Base-by-base conservation (phyloP, 1,140 invertebrate genomes). In the Mercenaria mercenaria region DNA sequence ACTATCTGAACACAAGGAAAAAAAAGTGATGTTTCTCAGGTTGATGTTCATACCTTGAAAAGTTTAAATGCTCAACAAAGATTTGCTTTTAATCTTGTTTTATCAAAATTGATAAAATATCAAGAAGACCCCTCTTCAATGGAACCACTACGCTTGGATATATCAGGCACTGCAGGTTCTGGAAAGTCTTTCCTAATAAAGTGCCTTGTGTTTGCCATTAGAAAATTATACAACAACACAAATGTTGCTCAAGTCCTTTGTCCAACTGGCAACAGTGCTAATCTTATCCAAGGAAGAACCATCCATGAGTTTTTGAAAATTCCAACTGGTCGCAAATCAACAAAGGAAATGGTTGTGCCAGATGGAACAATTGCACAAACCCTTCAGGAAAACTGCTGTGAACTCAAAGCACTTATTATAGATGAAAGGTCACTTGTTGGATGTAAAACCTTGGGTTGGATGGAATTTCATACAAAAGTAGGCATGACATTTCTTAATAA, bases 391-490 rank as follows among this genome's bases (percentile, higher is more conserved):
- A 84, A 84, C 39, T 74, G 67, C 26, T 8, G 59, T 37, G 26
- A 34, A 10, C 15, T 84, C 61, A 23, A 41, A 32, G 89, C 61
- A 15, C n/a, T 88, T 39, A 26, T 91, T 39, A 77, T 91, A 20
- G 74, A 91, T 79, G 90, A 88, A 67, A 72, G 79, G 52, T 91
- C 90, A 11, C 41, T 88, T 1, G 84, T 88, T 83, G 80, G 86
- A n/a, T 61, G 34, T 61, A 84, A 43, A 76, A 91, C 69, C 6
- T 47, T 88, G 6, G 85, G 85, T 1, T 89, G 90, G 80, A 91
- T 91, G 69, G 85, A 92, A 26, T 92, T 89, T 50, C 34, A 80
- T 41, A 87, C 77, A 43, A 43, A 47, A 52, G 72, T 10, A 80
- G 88, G 79, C 32, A 69, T 92, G 32, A 20, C 84, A 41, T 10